A percentile compares a stretch with the other conserved stretches of the same genome.
phyloP scores from a whole-genome alignment of 2,888 invertebrate genomes.

The Strigamia transsilvanica region DNA sequence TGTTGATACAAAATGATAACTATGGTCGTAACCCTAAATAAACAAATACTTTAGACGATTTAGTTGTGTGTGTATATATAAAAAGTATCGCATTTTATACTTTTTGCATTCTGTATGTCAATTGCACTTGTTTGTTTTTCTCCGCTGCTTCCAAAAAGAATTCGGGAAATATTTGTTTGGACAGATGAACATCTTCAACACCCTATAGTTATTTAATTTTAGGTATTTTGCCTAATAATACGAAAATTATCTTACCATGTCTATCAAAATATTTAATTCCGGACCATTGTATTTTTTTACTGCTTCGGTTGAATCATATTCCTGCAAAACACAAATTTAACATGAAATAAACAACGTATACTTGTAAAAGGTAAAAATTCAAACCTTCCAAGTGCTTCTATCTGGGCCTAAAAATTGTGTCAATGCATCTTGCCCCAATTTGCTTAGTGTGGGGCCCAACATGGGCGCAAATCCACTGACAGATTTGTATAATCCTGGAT shows the following conservation, averaged over 20 bases:
- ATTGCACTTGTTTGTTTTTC: conserved; percentile 67
- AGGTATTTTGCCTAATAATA: neutral
- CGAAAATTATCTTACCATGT: conserved; percentile 74
- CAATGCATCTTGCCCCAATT: conserved; percentile 89
- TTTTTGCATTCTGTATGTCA: conserved; percentile 56
- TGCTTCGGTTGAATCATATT: conserved; percentile 89
- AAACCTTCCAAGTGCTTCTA: conserved; percentile 72
- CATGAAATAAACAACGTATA: conserved; percentile 19
- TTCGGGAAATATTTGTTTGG: conserved; percentile 76
- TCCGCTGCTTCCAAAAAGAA: conserved; percentile 77
- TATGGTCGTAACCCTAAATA: conserved; percentile 85
- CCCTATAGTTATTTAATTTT: conserved; percentile 59
- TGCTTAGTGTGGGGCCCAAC: conserved; percentile 81
- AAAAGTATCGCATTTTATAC: conserved; percentile 50
- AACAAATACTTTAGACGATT: no score
- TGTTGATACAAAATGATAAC: conserved; percentile 89
- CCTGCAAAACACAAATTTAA: conserved; percentile 58
- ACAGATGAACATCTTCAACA: neutral
- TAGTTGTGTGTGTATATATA: no score
- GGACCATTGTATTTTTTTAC: conserved; percentile 84
- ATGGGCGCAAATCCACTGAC: conserved; percentile 97
- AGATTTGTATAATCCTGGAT: conserved; percentile 75
- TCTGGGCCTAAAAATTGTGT: conserved; percentile 79
- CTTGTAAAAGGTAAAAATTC: no score
- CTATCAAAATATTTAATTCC: conserved; percentile 83